phyloP scores from a whole-genome alignment of 1,140 invertebrate genomes.

The Trachelipus rathkii region DNA sequence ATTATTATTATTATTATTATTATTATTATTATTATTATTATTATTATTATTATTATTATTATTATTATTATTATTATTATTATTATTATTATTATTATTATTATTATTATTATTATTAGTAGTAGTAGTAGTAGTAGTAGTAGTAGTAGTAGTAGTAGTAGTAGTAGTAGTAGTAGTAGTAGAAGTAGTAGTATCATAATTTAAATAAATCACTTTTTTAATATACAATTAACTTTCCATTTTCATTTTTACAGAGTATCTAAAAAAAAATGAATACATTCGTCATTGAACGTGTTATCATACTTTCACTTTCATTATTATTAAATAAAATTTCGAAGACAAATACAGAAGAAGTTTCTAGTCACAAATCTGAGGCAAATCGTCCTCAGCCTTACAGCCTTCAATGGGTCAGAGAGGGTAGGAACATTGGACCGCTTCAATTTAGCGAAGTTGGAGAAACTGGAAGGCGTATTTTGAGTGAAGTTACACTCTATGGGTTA shows the following conservation, averaged over 20 bases:
- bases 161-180: too few relatives aligned
- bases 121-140: too few relatives aligned
- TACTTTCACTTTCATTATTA: background rate
- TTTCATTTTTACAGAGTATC: background rate
- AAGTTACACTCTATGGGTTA: slow-evolving; percentile 58
- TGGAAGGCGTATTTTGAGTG: slow-evolving; percentile 32
- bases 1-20: too few relatives aligned
- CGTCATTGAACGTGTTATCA: background rate
- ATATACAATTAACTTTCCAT: background rate
- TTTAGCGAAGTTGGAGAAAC: slow-evolving; percentile 32
- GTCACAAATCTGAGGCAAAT: slow-evolving; percentile 25
- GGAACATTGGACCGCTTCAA: slow-evolving; percentile 26
- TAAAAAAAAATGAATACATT: background rate
- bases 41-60: too few relatives aligned
- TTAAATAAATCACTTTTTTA: too few relatives aligned
- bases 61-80: too few relatives aligned
- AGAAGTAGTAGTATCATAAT: too few relatives aligned
- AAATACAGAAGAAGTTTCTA: background rate
- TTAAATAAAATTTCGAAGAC: background rate
- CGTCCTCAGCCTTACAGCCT: slow-evolving; percentile 33
- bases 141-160: too few relatives aligned
- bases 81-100: too few relatives aligned
- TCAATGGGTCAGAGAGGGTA: slow-evolving; percentile 32
- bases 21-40: too few relatives aligned
- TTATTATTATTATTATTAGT: too few relatives aligned